phyloP scores from a whole-genome alignment of 1,140 invertebrate species.

The Hypsibius dujardini region DNA sequence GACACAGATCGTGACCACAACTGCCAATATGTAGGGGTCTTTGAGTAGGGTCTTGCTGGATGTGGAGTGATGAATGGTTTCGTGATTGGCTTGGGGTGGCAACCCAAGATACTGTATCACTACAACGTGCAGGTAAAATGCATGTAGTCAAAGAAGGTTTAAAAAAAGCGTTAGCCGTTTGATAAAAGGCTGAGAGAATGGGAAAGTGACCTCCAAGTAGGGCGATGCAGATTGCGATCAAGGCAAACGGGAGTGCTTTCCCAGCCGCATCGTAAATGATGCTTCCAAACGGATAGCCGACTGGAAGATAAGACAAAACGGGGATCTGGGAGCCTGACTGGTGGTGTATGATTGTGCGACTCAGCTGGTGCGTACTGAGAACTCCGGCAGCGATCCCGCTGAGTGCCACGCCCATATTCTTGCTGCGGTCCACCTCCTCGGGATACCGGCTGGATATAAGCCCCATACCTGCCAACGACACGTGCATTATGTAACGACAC shows the following conservation, averaged over 20 bases:
- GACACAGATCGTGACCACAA: constrained; percentile 48
- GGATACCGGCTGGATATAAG: constrained; percentile 39
- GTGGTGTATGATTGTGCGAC: neutral
- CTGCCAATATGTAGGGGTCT: constrained; percentile 41
- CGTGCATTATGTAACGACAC: no score
- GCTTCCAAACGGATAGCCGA: constrained; percentile 59
- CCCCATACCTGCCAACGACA: constrained; percentile 34
- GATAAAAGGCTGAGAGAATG: neutral
- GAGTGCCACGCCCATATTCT: constrained; percentile 54
- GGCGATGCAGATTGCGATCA: constrained; percentile 45
- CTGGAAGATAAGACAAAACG: constrained; percentile 21
- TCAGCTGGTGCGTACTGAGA: constrained; percentile 32
- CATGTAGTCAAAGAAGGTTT: neutral
- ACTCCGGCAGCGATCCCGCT: constrained; percentile 62
- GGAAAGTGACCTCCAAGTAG: constrained; percentile 31
- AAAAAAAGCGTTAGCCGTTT: no score
- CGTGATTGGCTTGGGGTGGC: neutral
- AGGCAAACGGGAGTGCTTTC: constrained; percentile 51
- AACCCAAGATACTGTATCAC: neutral
- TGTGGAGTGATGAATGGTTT: constrained; percentile 21
- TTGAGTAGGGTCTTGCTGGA: constrained; percentile 33
- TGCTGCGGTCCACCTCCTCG: constrained; percentile 42
- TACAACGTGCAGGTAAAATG: neutral
- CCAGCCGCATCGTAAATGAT: constrained; percentile 53
- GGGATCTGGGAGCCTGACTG: neutral